These are phyloP conservation scores for Peromyscus attwateri DNA, from an alignment of 2,797 vertebrate genomes.

Conservation along the genomic window DNA sequence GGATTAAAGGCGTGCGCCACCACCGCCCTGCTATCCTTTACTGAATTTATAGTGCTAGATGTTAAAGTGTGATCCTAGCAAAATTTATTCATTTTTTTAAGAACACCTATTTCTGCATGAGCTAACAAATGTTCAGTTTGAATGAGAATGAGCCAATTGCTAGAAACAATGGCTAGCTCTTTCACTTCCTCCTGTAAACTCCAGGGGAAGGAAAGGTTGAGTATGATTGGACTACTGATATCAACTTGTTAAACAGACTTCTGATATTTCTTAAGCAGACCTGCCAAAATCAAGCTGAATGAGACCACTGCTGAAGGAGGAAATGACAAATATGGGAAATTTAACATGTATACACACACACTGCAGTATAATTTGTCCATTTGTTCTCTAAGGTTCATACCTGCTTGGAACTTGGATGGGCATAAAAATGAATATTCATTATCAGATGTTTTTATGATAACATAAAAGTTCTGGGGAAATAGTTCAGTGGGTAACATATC, in stretches of 20 bases:
- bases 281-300: background rate
- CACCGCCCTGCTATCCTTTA: no score
- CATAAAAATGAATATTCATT: no score
- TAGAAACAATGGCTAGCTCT: background rate
- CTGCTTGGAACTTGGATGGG: no score
- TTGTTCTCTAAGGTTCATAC: no score
- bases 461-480: no score
- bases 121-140: background rate
- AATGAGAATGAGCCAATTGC: background rate
- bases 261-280: background rate
- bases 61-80: background rate
- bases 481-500: no score
- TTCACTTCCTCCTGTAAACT: no score
- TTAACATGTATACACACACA: background rate
- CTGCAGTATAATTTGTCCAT: no score
- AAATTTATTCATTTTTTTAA: conserved; percentile 20
- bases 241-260: background rate
- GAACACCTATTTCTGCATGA: background rate
- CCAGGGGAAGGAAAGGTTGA: background rate
- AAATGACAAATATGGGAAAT: background rate
- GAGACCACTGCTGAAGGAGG: no score
- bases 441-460: no score
- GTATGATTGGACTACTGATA: background rate
- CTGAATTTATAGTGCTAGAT: background rate
- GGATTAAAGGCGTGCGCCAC: no score